phyloP scores from a whole-genome alignment of 92 coral and sea anemone species.

The Porites lobata region DNA sequence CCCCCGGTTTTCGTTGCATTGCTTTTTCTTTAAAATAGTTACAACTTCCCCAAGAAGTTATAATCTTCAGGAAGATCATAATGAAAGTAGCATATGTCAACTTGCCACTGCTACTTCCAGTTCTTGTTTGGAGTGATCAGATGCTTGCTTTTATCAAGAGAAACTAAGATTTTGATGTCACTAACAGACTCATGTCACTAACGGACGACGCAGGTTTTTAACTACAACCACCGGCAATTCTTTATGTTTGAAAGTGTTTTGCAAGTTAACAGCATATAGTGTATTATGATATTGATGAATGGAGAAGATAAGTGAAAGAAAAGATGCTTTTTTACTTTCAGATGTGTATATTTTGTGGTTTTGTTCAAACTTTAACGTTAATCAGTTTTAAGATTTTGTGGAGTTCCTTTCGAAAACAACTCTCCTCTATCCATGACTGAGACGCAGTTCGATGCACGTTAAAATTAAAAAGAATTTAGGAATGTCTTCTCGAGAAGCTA shows the following conservation, averaged over 20 bases:
- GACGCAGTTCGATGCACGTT: neutral
- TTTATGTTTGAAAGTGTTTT: slow-evolving; percentile 27
- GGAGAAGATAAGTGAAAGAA: slow-evolving; percentile 38
- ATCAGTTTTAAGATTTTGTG: slow-evolving; percentile 4
- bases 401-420: neutral
- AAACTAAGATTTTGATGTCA: neutral
- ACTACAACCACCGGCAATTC: slow-evolving; percentile 25
- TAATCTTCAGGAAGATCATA: too few species aligned
- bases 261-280: slow-evolving; percentile 19
- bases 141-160: slow-evolving; percentile 1
- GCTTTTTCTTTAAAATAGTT: too few species aligned
- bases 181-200: slow-evolving; percentile 29
- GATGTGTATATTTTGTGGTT: slow-evolving; percentile 17
- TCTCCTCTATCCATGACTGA: neutral
- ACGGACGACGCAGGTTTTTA: slow-evolving; percentile 40
- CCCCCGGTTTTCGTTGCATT: too few species aligned
- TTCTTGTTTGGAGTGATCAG: neutral
- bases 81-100: neutral
- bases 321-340: slow-evolving; percentile 31
- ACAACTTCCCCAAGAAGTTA: too few species aligned
- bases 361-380: slow-evolving; percentile 16
- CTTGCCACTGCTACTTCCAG: neutral
- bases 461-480: neutral
- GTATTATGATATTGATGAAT: slow-evolving; percentile 46
- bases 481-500: neutral